Evolutionary conservation across 2,888 invertebrate genomes (phyloP), one percentile per base, ranked within the genome.

Genomic region (Acrobasis repandana): DNA sequence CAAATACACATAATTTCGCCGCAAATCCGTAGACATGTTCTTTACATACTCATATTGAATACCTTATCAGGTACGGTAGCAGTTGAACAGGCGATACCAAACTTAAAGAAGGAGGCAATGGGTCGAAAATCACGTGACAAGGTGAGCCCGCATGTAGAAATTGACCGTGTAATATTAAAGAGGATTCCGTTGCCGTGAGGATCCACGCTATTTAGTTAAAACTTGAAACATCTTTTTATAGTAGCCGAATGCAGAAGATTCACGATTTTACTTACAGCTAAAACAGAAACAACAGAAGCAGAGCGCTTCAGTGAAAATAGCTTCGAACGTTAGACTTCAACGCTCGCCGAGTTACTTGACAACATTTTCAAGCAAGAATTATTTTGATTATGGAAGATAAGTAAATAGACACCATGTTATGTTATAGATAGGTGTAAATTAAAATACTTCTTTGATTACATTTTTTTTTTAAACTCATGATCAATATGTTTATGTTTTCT

Each of bases 1-100:
- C 46, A 47, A 52, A 60, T 52, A 60, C 33, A 52, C 9, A 47
- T 33, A 52, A 52, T 60, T 47, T 52, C 15, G 34, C 52, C 15
- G 47, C 16, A 51, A 52, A 60, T 60, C 46, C 47, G 33, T 34
- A 60, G 59, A 60, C 43, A 52, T 34, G 52, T 60, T 52, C 51
- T 43, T 28, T 28, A 50, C 20, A 58, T 36, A 43, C 38, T 51
- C 50, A 51, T 51, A 15, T 59, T 43, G 51, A 38, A 51, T 59
- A 59, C 20, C 9, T 51, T 38, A 50, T n/a, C 38, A 58, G 50
- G 58, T 49, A 58, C 6, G 38, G 14, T 34, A n/a, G 38, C 3
- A 10, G 38, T 58, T 15, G n/a, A n/a, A 11, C 5, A 28, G 9
- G 4, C 2, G 11, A 34, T 51, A 28, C 38, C 50, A 36, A 38